phyloP scores from a whole-genome alignment of 2,113 vertebrate species.

The Tinamus guttatus region DNA sequence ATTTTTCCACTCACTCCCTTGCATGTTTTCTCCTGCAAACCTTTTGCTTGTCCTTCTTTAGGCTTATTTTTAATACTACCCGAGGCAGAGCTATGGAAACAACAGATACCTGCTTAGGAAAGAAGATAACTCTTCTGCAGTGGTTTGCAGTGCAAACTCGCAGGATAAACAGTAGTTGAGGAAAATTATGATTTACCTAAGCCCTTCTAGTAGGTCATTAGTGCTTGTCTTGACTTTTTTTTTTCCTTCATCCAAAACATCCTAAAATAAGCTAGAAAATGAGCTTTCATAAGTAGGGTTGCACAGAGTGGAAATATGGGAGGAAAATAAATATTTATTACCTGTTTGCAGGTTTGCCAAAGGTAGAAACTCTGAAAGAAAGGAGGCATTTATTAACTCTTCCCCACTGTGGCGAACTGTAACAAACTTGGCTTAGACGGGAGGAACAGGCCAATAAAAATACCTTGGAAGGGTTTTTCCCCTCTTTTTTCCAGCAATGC shows the following conservation, averaged over 20 bases:
- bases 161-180: neutral
- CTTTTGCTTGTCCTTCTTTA: neutral
- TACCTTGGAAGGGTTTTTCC: neutral
- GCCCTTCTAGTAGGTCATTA: neutral
- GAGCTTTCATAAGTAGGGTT: neutral
- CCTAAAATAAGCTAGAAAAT: neutral
- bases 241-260: neutral
- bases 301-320: neutral
- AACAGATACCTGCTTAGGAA: neutral
- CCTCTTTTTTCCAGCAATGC: neutral
- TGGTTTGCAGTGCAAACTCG: neutral
- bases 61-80: neutral
- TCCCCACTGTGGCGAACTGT: neutral
- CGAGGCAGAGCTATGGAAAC: neutral
- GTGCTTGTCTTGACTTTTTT: neutral
- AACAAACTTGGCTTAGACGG: neutral
- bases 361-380: neutral
- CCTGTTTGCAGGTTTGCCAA: fast-evolving
- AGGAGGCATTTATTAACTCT: neutral
- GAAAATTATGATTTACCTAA: neutral
- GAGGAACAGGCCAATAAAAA: neutral
- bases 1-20: neutral
- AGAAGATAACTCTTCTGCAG: neutral
- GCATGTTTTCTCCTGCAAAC: neutral
- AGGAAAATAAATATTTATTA: neutral